These are phyloP conservation scores for Volucella inflata DNA, from an alignment of 2,888 invertebrate species.

Conservation along the genomic window DNA sequence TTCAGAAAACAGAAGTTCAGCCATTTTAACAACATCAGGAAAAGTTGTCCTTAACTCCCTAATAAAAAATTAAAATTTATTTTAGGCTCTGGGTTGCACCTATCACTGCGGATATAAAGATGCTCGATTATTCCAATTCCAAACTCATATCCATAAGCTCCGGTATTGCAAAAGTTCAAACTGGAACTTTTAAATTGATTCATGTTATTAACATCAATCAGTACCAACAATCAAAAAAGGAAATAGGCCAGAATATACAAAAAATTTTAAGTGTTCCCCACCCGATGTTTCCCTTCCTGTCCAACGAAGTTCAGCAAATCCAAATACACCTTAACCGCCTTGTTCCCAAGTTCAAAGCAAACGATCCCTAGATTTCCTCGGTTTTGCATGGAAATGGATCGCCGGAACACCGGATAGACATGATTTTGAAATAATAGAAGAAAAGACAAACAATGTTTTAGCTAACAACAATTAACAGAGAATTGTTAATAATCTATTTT, in stretches of 20 bases:
- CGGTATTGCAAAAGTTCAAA: slow-evolving; percentile 52
- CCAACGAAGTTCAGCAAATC: slow-evolving; percentile 10
- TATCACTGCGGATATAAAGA: slow-evolving; percentile 28
- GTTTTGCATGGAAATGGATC: slow-evolving; percentile 45
- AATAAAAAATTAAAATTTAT: background rate
- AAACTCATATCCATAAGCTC: slow-evolving; percentile 40
- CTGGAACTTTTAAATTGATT: slow-evolving; percentile 35
- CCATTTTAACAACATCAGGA: slow-evolving; percentile 20
- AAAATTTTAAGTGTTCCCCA: background rate
- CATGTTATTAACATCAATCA: slow-evolving; percentile 41
- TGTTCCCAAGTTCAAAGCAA: slow-evolving; percentile 5
- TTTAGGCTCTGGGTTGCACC: slow-evolving; percentile 3
- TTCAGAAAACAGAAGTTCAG: background rate
- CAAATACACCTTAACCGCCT: slow-evolving; percentile 23
- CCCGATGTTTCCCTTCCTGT: slow-evolving; percentile 13
- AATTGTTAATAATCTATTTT: slow-evolving; percentile 44
- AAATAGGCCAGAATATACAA: slow-evolving; percentile 3
- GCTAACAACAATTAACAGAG: slow-evolving; percentile 46
- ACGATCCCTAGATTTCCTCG: slow-evolving; percentile 29
- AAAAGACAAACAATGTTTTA: slow-evolving; percentile 41
- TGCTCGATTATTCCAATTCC: slow-evolving; percentile 45
- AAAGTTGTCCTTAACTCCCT: slow-evolving; percentile 20
- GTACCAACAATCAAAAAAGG: slow-evolving; percentile 7
- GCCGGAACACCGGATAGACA: slow-evolving; percentile 25
- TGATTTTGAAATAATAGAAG: slow-evolving; percentile 26